These are phyloP conservation scores for Apodemus speciosus DNA, from an alignment of 2,113 vertebrate genomes.

Conservation along the genomic window DNA sequence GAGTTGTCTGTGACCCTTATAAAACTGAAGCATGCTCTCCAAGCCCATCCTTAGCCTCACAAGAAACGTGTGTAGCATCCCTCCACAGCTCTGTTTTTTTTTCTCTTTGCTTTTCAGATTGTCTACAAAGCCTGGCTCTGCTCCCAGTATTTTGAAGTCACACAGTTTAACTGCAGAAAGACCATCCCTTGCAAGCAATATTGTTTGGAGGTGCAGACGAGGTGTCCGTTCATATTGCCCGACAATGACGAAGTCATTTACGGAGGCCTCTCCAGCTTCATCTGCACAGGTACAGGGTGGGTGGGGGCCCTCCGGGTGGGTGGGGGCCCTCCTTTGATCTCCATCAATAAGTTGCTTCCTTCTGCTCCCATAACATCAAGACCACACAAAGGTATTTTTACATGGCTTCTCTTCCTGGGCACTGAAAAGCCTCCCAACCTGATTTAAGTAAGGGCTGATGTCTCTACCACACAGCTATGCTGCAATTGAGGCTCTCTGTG, in stretches of 20 bases:
- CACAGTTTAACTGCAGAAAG: conserved; percentile 98
- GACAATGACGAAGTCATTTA: conserved; percentile 99
- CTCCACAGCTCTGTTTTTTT: conserved; percentile 72
- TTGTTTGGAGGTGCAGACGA: conserved; percentile 98
- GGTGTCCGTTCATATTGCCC: conserved; percentile 98
- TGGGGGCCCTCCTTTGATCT: rapidly evolving
- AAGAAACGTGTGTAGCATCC: conserved; percentile 56
- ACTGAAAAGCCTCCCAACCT: neutral
- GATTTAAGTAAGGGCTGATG: neutral
- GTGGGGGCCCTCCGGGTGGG: neutral
- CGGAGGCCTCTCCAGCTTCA: conserved; percentile 99
- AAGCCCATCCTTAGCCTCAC: conserved; percentile 47
- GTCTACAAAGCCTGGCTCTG: conserved; percentile 99
- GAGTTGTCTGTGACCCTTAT: neutral
- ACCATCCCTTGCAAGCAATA: conserved; percentile 99
- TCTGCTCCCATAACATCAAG: neutral
- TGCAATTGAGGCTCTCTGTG: neutral
- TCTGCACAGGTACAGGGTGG: conserved; percentile 94
- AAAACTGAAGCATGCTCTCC: conserved; percentile 41
- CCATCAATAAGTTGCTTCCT: neutral
- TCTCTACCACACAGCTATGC: rapidly evolving
- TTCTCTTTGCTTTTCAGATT: conserved; percentile 87
- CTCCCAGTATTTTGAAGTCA: conserved; percentile 99
- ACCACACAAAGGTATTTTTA: neutral
- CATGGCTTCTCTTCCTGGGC: neutral